Percentiles rank a stretch among this genome's conserved stretches.
phyloP scores from a whole-genome alignment of 2,888 invertebrate genomes.

The Polydrusus cervinus region DNA sequence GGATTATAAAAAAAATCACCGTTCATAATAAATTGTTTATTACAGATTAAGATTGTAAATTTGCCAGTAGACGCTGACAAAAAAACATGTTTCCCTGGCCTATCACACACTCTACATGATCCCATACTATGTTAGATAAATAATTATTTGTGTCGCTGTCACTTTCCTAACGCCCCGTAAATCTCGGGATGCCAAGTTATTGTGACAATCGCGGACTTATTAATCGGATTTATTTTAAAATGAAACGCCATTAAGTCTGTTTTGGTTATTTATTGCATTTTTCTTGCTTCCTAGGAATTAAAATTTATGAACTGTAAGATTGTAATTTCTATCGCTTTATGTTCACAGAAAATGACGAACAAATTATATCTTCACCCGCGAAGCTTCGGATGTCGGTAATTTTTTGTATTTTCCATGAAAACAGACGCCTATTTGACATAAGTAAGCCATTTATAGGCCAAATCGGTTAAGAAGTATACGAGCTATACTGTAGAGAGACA shows the following conservation, averaged over 20 bases:
- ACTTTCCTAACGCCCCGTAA: slow-evolving; percentile 15
- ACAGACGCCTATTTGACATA: too few relatives aligned
- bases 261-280: slow-evolving; percentile 35
- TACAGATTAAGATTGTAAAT: background rate
- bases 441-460: too few relatives aligned
- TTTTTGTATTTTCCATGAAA: too few relatives aligned
- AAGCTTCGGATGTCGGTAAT: too few relatives aligned
- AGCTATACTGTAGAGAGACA: too few relatives aligned
- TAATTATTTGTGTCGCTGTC: slow-evolving; percentile 20
- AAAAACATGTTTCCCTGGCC: background rate
- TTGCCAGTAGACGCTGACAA: background rate
- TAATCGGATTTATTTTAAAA: slow-evolving; percentile 37
- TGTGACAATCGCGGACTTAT: slow-evolving; percentile 34
- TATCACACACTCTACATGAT: background rate
- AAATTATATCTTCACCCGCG: too few relatives aligned
- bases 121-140: slow-evolving; percentile 19
- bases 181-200: slow-evolving; percentile 24
- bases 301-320: slow-evolving; percentile 23
- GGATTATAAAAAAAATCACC: too few relatives aligned
- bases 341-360: background rate
- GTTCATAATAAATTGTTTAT: too few relatives aligned
- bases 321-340: slow-evolving; percentile 2
- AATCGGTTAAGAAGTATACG: too few relatives aligned
- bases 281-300: background rate
- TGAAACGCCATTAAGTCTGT: slow-evolving; percentile 28